phyloP scores from a whole-genome alignment of 2,797 vertebrate species.

The Synanceia verrucosa region DNA sequence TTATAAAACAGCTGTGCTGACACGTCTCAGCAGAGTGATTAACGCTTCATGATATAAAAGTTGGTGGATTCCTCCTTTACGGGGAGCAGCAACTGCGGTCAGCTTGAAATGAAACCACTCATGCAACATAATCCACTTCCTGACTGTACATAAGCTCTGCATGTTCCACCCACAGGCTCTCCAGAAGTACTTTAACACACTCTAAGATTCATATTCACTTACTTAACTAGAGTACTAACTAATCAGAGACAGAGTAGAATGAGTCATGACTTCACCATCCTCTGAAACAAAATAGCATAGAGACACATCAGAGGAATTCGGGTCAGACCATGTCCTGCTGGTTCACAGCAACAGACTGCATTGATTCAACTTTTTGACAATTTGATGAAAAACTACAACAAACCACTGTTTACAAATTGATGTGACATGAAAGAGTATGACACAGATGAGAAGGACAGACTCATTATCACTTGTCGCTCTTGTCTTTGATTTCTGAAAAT shows the following conservation, averaged over 20 bases:
- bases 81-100: constrained; percentile 22
- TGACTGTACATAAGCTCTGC: background rate
- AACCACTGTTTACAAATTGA: background rate
- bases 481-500: background rate
- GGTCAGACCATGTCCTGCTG: no score
- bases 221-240: no score
- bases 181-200: background rate
- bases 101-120: constrained; percentile 9
- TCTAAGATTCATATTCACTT: background rate
- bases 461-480: constrained; percentile 12
- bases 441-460: background rate
- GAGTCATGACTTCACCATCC: background rate
- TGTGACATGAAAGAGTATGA: background rate
- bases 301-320: background rate
- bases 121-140: background rate
- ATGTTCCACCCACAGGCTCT: background rate
- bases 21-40: constrained; percentile 21
- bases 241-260: no score
- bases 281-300: background rate
- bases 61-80: constrained; percentile 9
- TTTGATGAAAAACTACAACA: background rate
- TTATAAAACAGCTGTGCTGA: constrained; percentile 28
- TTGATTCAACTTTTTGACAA: background rate
- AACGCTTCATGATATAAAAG: constrained; percentile 35
- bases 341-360: background rate